Evolutionary conservation across 2,888 invertebrate species (phyloP), one percentile per base, ranked within the genome.

Genomic region (Xylota sylvarum): DNA sequence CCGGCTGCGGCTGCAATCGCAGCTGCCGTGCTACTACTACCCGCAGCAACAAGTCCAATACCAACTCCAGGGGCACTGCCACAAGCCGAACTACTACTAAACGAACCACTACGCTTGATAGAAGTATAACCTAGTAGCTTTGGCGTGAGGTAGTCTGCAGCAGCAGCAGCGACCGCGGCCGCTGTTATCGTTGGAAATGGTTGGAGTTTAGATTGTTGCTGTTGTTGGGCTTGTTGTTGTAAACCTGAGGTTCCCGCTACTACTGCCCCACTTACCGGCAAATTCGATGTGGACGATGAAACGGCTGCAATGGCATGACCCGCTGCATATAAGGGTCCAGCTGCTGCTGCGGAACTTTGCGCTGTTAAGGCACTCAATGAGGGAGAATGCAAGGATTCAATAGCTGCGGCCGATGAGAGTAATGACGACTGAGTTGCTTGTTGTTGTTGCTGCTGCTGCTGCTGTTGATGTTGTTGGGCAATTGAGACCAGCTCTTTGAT

Each of bases 401-500:
- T 86, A 27, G 69, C 58, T 40, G 55, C 73, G 6, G 67, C 48
- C 40, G 80, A 72, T 27, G 81, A 58, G n/a, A 76, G 70, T 27
- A 85, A 46, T 27, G 82, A 72, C 5, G 77, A 32, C 58, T 76
- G 81, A 40, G 37, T 77, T 48, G 70, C 70, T 9, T 81, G 80
- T 56, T 12, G 69, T 70, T 19, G 78, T 9, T 19, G 87, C 78
- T 12, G 88, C 72, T 1, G 88, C 87, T 1, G 88, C 89, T 43
- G 90, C 89, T 43, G 90, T 88, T 10, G 91, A 89, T 89, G 89
- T 12, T 89, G 89, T 74, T 90, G 74, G n/a, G 89, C 90, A 80
- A 90, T 90, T 69, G 90, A 89, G 19, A 90, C 90, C 65, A 92
- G 76, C 86, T 90, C 89, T 62, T 89, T 91, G 78, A 92, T 89